phyloP scores from a whole-genome alignment of 2,113 vertebrate species.

The Apistogramma diplotaenia region DNA sequence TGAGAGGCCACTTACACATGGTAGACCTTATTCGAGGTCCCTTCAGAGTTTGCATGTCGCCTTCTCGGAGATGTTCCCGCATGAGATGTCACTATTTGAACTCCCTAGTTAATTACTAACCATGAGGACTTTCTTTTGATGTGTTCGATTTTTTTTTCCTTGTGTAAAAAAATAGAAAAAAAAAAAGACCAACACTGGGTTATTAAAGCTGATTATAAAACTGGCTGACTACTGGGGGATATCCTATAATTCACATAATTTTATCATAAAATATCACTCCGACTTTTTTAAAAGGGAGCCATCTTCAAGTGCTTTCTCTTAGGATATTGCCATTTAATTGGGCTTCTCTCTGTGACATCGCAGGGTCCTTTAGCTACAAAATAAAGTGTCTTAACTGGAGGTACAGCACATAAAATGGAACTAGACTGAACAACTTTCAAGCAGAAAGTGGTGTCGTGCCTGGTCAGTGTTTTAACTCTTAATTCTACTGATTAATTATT shows the following conservation, averaged over 20 bases:
- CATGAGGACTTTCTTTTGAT: background rate
- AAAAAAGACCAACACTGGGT: too few relatives aligned
- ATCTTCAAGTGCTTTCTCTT: background rate
- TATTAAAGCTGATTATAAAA: too few relatives aligned
- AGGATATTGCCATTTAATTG: background rate
- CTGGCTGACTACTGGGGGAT: too few relatives aligned
- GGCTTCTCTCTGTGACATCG: background rate
- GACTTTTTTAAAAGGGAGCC: background rate
- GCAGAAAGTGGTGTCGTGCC: background rate
- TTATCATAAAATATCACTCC: background rate
- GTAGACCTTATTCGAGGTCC: background rate
- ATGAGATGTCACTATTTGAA: background rate
- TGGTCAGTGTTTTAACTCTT: background rate
- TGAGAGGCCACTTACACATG: background rate
- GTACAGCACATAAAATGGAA: too few relatives aligned
- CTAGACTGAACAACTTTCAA: too few relatives aligned
- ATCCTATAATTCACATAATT: background rate
- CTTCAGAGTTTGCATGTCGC: background rate
- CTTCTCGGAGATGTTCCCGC: background rate
- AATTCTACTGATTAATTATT: background rate
- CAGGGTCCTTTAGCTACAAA: too few relatives aligned
- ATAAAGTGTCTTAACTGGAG: too few relatives aligned
- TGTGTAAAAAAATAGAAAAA: background rate
- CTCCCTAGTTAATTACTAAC: background rate
- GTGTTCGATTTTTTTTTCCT: background rate